These are phyloP conservation scores for Catharus ustulatus DNA, from an alignment of 2,797 vertebrate species.

Conservation along the genomic window DNA sequence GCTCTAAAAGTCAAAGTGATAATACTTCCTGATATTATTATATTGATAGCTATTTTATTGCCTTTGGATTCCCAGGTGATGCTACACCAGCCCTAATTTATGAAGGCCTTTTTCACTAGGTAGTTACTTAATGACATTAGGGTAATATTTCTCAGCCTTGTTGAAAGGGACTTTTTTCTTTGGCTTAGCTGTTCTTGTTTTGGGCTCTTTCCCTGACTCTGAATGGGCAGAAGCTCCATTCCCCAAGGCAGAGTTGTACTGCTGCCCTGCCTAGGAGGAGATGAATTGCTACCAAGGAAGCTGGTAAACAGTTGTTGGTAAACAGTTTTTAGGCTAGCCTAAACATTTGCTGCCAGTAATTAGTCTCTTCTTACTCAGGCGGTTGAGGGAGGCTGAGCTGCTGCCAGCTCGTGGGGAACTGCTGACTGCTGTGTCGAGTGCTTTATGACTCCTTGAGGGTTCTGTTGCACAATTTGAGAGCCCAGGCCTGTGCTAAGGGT, in stretches of 20 bases:
- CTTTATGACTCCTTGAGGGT: neutral
- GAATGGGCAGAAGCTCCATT: neutral
- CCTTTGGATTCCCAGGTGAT: neutral
- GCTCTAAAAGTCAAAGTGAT: constrained; percentile 6
- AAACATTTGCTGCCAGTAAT: neutral
- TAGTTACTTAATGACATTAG: neutral
- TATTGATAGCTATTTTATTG: constrained; percentile 5
- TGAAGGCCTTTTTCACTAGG: neutral
- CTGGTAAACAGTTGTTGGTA: neutral
- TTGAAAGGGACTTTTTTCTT: neutral
- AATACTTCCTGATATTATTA: neutral
- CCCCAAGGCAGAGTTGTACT: neutral
- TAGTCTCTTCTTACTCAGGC: neutral
- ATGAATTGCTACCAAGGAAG: neutral
- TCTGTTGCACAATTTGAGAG: neutral
- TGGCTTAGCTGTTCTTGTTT: neutral
- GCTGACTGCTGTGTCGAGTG: neutral
- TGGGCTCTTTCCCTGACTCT: neutral
- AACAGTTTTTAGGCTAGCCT: neutral
- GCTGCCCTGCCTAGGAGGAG: neutral
- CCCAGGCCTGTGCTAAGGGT: neutral
- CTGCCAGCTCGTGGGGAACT: neutral
- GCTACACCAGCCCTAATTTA: neutral
- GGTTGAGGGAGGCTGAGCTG: neutral
- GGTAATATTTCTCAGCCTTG: neutral